Evolutionary conservation across 2,113 vertebrate species (phyloP), one percentile per base, ranked within the genome.

Genomic region (Sorex fumeus): DNA sequence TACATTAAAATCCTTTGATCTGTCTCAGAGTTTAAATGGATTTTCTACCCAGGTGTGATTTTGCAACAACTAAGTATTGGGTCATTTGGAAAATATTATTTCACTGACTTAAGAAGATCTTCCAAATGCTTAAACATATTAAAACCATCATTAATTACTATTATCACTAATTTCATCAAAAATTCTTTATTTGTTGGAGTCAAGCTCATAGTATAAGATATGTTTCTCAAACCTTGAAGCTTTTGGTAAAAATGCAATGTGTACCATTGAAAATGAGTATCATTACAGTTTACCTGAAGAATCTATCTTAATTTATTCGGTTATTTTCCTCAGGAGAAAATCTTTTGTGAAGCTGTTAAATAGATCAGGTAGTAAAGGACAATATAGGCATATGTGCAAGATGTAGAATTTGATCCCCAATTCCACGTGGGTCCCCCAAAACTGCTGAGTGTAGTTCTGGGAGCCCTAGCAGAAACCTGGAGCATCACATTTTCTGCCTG

Each of bases 161-260:
- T 72, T 57, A 81, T 28, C 7, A 70, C 6, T 45, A 78, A 78
- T 72, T 78, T 53, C 5, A 45, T 64, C 12, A 78, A 87, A 91
- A 83, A 90, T 23, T 28, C 16, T 72, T 67, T 89, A 80, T 75
- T 13, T 36, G 23, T 5, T 86, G 15, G 28, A 70, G 19, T 79
- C 4, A 50, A 62, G 27, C 9, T 75, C 40, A 50, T 36, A 11
- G 19, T 45, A 25, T 36, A 60, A 80, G 34, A 70, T 47, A 36
- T 69, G 25, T 45, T 84, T 82, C 82, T 67, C 21, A 92, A 86
- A 84, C 43, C 25, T 32, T 23, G 13, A 50, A 64, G 16, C 82
- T 66, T 60, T 87, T 43, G 4, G 34, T 13, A 28, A 64, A 86
- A 87, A 28, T 23, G 82, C 16, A 32, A 34, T 43, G 64, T 80